Evolutionary conservation across 2,888 invertebrate genomes (phyloP).

Genomic region (Drosophila prostipennis): DNA sequence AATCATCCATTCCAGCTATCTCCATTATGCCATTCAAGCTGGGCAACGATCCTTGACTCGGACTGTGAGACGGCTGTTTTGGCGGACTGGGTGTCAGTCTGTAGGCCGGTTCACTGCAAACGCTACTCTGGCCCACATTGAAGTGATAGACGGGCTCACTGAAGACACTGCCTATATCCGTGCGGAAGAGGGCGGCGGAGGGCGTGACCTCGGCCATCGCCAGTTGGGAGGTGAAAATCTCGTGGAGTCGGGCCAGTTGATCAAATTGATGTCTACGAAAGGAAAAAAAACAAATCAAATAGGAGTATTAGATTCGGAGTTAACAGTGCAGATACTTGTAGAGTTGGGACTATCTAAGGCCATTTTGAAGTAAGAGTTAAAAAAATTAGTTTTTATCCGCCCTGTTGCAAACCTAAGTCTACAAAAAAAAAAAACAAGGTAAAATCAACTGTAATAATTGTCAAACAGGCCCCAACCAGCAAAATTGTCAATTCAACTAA

Average conservation of each 20-base stretch:
- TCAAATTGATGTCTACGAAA: constrained; percentile 87
- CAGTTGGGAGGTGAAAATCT: constrained; percentile 91
- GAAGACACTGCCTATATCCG: constrained; percentile 84
- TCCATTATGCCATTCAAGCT: constrained; percentile 88
- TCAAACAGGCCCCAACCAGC: no score
- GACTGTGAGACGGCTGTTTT: constrained; percentile 84
- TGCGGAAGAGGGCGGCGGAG: constrained; percentile 85
- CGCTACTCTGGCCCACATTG: constrained; percentile 89
- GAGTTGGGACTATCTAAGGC: no score
- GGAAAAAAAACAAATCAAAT: neutral
- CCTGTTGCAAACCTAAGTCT: no score
- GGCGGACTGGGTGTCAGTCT: constrained; percentile 84
- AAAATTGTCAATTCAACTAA: no score
- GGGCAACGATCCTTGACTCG: constrained; percentile 84
- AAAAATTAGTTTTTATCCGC: no score
- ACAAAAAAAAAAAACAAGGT: no score
- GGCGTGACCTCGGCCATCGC: constrained; percentile 90
- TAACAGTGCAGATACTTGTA: no score
- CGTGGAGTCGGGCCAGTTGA: constrained; percentile 91
- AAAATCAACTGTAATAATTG: no score
- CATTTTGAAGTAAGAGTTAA: no score
- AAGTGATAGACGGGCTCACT: constrained; percentile 84
- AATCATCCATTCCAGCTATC: constrained; percentile 86
- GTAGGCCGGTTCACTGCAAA: constrained; percentile 94
- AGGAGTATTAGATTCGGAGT: neutral